phyloP scores from a whole-genome alignment of 2,888 invertebrate species.

The Pollenia griseotomentosa region DNA sequence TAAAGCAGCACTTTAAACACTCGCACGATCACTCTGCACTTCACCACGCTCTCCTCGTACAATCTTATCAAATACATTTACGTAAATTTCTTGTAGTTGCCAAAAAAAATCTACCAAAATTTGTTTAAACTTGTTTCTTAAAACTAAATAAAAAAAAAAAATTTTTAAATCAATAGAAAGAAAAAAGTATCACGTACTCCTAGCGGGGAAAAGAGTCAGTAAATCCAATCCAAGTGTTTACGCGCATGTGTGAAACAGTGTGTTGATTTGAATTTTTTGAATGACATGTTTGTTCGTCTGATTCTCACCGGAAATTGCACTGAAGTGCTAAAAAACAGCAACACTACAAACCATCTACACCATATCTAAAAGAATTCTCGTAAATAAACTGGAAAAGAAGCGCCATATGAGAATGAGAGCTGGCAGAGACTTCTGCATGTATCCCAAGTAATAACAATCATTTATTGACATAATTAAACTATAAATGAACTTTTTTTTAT shows the following conservation, averaged over 20 bases:
- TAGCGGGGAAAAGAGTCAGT: neutral
- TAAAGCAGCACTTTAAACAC: neutral
- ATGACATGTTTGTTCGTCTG: conserved; percentile 55
- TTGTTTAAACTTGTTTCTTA: conserved; percentile 1
- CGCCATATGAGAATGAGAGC: conserved; percentile 60
- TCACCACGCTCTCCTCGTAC: neutral
- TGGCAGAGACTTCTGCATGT: neutral
- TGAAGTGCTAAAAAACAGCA: conserved; percentile 65
- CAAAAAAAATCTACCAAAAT: conserved; percentile 44
- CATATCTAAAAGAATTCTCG: conserved; percentile 7
- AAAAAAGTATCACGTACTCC: conserved; percentile 39
- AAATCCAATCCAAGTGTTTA: conserved; percentile 11
- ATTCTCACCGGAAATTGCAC: conserved; percentile 70
- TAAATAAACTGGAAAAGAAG: conserved; percentile 46
- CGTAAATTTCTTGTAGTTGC: conserved; percentile 15
- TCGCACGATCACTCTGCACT: neutral
- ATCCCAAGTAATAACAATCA: conserved; percentile 23
- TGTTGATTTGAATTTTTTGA: conserved; percentile 57
- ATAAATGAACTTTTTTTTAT: conserved; percentile 40
- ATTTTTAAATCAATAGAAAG: neutral
- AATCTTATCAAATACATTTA: conserved; percentile 5
- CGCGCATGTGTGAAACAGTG: conserved; percentile 31
- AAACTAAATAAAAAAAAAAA: neutral
- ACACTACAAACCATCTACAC: conserved; percentile 31
- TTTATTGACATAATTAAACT: conserved; percentile 42